Percentiles rank a stretch among this genome's conserved stretches.
These are phyloP conservation scores for Hypocryptadius cinnamomeus DNA, from an alignment of 2,113 vertebrate genomes.

Conservation along the genomic window DNA sequence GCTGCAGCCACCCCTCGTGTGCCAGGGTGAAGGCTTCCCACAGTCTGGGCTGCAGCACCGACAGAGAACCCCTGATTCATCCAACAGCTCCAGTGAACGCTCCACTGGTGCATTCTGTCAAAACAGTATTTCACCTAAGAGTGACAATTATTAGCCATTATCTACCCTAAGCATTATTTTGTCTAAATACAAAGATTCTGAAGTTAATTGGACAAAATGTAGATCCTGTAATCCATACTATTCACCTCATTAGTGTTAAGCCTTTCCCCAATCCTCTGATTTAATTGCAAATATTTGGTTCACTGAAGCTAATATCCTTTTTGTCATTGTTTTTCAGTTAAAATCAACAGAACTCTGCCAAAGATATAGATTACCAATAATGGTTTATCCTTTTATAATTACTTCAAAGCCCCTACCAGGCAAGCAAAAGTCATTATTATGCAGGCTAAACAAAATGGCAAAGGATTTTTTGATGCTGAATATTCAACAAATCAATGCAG, in stretches of 20 bases:
- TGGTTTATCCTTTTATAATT: conserved; percentile 67
- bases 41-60: background rate
- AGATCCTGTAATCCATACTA: conserved; percentile 50
- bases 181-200: conserved; percentile 38
- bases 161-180: conserved; percentile 25
- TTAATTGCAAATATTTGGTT: conserved; percentile 67
- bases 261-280: conserved; percentile 48
- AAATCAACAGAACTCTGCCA: conserved; percentile 60
- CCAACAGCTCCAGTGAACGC: background rate
- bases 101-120: background rate
- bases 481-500: conserved; percentile 41
- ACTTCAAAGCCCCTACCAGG: conserved; percentile 42
- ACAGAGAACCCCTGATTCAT: background rate
- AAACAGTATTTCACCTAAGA: background rate
- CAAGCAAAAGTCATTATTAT: conserved; percentile 55
- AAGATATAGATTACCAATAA: conserved; percentile 69
- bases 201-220: conserved; percentile 53
- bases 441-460: conserved; percentile 47
- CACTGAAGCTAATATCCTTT: conserved; percentile 62
- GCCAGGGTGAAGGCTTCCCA: background rate
- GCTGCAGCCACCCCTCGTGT: background rate
- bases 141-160: conserved; percentile 36
- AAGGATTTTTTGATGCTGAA: conserved; percentile 48
- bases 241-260: conserved; percentile 65
- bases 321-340: conserved; percentile 61